Conservation (phyloP, 2,113 vertebrate species). For the Cygnus atratus region DNA sequence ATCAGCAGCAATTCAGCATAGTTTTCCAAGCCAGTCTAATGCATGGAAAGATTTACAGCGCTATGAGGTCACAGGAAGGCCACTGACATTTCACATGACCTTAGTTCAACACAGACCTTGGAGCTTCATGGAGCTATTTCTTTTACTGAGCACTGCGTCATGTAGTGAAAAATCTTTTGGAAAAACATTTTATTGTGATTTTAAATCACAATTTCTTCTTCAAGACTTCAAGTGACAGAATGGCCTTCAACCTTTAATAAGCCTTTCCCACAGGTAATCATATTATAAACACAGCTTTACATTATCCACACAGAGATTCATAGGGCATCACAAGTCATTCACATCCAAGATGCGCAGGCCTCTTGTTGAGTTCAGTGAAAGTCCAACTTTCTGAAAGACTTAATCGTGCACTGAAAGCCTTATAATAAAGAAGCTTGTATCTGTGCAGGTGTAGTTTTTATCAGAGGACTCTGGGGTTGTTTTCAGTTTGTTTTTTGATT, state of each 20-base stretch:
- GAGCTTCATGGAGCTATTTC: neutral
- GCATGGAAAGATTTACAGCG: neutral
- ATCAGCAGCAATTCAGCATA: neutral
- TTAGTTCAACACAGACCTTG: neutral
- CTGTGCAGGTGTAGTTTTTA: neutral
- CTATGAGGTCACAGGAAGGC: neutral
- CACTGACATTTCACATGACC: neutral
- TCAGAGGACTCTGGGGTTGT: neutral
- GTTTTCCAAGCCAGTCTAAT: slow-evolving; percentile 21
- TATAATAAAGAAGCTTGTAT: neutral
- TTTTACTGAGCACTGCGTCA: neutral
- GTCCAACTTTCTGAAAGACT: neutral
- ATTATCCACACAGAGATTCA: neutral
- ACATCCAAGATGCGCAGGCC: neutral
- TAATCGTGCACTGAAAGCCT: neutral
- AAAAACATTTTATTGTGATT: neutral
- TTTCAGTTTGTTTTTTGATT: neutral
- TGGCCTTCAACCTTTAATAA: neutral
- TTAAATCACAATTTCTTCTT: neutral
- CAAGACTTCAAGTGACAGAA: neutral
- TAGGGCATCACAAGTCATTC: neutral
- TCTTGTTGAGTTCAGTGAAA: neutral
- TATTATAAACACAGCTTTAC: neutral
- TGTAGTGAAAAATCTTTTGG: neutral
- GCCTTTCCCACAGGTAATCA: neutral